Base-by-base conservation (phyloP, 2,797 vertebrate species). In the Gambelia wislizenii region DNA sequence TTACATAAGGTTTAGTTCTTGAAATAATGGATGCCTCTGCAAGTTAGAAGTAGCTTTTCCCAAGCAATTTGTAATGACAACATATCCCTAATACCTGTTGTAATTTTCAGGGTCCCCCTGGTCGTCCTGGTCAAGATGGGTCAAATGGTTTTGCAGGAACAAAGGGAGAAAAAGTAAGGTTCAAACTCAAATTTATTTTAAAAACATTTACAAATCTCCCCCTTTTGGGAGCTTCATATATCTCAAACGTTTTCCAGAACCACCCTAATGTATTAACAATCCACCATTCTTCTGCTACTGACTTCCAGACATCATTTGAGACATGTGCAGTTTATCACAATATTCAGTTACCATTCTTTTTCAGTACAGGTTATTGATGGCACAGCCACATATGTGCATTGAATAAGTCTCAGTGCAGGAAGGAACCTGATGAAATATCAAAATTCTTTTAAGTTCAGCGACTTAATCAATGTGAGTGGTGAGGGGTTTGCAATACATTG, bases 91-190 rank as follows among this genome's bases (percentile, higher is more conserved):
- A 80, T 12, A 59, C 9, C 56, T 90, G 0, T 20, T 93, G 0
- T 90, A 42, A 49, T 86, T 95, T 93, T 39, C 94, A 99, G 99
- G 99, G 99, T 84, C 95, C 96, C 0, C 95, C 95, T 77, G 97
- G 97, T 87, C 89, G 92, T 39, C 96, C 97, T 94, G 99, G 99
- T 81, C 95, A 72, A 90, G 96, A 98, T 83, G 99, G 98, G 13
- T 91, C 96, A 30, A 91, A 94, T 18, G 98, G 99, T 5, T 86
- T 93, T 92, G 95, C 95, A 1, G 99, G 99, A 47, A 92, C 67
- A 78, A 98, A 97, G 83, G 99, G 99, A 91, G 97, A 98, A 87
- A 98, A 98, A 97, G 99, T 99, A 96, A 89, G 92, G 89, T 75
- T 64, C 72, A 85, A 0, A 1, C 33, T n/a, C 70, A 33, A 47